Conservation (phyloP, 2,113 vertebrate genomes). For the Lophura nycthemera region DNA sequence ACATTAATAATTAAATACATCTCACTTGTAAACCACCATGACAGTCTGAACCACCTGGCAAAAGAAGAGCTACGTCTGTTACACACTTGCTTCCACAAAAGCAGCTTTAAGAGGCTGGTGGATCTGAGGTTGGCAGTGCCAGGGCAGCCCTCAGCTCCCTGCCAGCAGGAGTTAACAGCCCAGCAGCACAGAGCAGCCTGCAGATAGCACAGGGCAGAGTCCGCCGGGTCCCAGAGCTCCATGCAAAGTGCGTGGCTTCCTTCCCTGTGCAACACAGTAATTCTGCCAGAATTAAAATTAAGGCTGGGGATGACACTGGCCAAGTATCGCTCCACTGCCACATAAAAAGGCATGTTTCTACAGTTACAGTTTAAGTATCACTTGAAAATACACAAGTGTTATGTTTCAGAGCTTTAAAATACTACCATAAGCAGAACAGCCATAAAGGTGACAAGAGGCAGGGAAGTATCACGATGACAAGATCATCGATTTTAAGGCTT, state of each 20-base stretch:
- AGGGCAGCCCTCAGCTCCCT: not conserved
- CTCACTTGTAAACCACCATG: not conserved
- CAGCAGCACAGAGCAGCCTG: not conserved
- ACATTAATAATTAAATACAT: conserved; percentile 33
- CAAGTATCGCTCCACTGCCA: not conserved
- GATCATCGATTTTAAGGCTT: not conserved
- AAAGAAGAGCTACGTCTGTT: conserved; percentile 43
- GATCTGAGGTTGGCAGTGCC: not conserved
- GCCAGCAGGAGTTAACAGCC: not conserved
- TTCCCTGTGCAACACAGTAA: accelerated
- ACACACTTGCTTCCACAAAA: not conserved
- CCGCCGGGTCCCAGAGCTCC: not conserved
- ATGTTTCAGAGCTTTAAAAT: not conserved
- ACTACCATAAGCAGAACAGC: not conserved
- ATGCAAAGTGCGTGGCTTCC: not conserved
- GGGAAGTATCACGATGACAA: not conserved
- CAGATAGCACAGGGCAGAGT: not conserved
- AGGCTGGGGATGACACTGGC: not conserved
- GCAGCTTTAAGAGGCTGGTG: accelerated
- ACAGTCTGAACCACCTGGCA: conserved; percentile 3
- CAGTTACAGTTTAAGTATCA: not conserved
- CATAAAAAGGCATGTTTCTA: not conserved
- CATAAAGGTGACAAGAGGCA: not conserved
- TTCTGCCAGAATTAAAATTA: not conserved
- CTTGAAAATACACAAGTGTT: not conserved